A percentile compares a stretch with the other conserved stretches of the same genome.
Conservation (phyloP, 2,888 invertebrate species). For the Gisinianus flammeolus region DNA sequence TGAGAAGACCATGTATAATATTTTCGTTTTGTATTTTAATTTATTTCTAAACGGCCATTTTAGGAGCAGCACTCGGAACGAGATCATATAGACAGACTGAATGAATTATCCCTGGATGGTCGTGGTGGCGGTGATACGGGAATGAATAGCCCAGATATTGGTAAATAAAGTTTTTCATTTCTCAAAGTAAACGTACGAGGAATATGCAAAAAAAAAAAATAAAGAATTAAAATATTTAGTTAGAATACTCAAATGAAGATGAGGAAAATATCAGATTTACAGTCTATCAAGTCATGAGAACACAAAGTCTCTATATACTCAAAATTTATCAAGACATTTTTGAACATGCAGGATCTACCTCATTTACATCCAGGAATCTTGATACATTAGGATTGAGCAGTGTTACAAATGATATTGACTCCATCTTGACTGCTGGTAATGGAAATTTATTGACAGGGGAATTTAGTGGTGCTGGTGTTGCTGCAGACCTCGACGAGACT, state of each 20-base stretch:
- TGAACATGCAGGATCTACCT: conserved; percentile 5
- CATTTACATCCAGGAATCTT: not conserved
- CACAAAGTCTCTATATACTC: too few relatives aligned
- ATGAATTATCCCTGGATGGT: conserved; percentile 62
- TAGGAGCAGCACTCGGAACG: conserved; percentile 76
- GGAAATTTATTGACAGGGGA: conserved; percentile 29
- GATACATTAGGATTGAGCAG: conserved; percentile 22
- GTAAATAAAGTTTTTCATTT: not conserved
- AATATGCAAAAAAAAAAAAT: too few relatives aligned
- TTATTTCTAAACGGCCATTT: not conserved
- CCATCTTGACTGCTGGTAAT: conserved; percentile 11
- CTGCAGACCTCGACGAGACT: conserved; percentile 28
- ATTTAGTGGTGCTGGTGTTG: not conserved
- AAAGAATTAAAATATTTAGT: too few relatives aligned
- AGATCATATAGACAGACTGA: conserved; percentile 62
- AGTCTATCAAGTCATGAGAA: too few relatives aligned
- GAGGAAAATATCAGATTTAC: too few relatives aligned
- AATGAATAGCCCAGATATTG: not conserved
- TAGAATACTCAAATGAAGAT: too few relatives aligned
- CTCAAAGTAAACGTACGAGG: too few relatives aligned
- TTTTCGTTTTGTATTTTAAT: not conserved
- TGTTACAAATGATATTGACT: conserved; percentile 35
- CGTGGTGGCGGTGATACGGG: conserved; percentile 60
- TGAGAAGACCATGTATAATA: not conserved
- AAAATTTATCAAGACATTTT: too few relatives aligned